Evolutionary conservation across 2,888 invertebrate species (phyloP), one percentile per base, ranked within the genome.

Genomic region (Aproaerema taeniolella): DNA sequence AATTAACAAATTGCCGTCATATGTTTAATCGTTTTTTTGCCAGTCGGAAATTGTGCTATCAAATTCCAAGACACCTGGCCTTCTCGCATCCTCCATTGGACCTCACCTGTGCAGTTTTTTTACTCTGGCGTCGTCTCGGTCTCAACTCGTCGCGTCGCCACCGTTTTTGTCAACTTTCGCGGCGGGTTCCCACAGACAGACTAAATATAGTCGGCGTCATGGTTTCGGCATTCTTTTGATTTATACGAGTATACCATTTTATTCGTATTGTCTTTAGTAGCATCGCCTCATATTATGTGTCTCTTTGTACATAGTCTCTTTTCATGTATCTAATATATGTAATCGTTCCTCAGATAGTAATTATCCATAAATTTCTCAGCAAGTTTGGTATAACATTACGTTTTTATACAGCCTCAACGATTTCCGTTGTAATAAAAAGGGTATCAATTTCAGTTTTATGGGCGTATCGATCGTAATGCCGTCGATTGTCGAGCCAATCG

Each of bases 161-260:
- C 55, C 53, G 66, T 72, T 79, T 79, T 81, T 81, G 68, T 72
- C 57, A 61, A 76, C 78, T 80, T 79, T 79, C 76, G 70, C 71
- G 64, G 49, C 69, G 43, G 53, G 61, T 68, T 73, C 63, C 67
- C 66, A 68, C 61, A 58, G 43, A 46, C 44, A 52, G 48, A 58
- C 58, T 67, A 66, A 62, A 66, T 67, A 67, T 60, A 66, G 56
- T 44, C 38, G 45, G 47, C 49, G 50, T 47, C 47, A 47, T 54
- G 52, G 54, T 55, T 59, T 59, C 55, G 56, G 43, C 55, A 53
- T 56, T 57, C 58, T 55, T 65, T 59, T 65, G 62, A 66, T 64
- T 69, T 65, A 61, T 67, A 56, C 57, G n/a, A n/a, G n/a, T n/a
- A n/a, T n/a, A n/a, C 55, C 61, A 55, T 50, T 53, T 59, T 52